Conservation (phyloP, 2,797 vertebrate species). For the Rhodeus uyekii region DNA sequence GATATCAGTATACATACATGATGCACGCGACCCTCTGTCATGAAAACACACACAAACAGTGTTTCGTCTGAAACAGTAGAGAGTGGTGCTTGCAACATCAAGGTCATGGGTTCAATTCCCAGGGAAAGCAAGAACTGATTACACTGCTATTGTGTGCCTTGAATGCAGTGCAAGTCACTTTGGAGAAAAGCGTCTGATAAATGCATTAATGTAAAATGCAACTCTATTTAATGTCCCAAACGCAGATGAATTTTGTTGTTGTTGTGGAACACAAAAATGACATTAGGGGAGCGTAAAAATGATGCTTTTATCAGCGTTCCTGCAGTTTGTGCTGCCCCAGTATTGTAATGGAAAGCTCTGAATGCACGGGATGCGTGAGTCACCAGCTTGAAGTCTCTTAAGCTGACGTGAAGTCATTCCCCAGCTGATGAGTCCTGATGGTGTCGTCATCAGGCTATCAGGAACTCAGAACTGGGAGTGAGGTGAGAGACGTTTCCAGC, state of each 20-base stretch:
- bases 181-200: no score
- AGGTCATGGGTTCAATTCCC: no score
- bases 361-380: background rate
- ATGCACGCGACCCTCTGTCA: no score
- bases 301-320: background rate
- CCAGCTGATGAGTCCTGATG: background rate
- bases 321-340: background rate
- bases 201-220: no score
- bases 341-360: slow-evolving; percentile 2
- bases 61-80: no score
- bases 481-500: background rate
- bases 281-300: no score
- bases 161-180: no score
- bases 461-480: background rate
- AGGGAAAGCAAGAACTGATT: no score
- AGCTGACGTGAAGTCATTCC: slow-evolving; percentile 13
- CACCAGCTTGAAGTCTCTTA: background rate
- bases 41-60: no score
- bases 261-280: background rate
- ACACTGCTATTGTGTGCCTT: no score
- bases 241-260: background rate
- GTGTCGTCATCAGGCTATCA: background rate
- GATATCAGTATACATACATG: no score
- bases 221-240: background rate
- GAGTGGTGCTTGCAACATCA: no score